These are phyloP conservation scores for Cryptomyrus ogoouensis DNA, from an alignment of 2,113 vertebrate species.

Conservation along the genomic window DNA sequence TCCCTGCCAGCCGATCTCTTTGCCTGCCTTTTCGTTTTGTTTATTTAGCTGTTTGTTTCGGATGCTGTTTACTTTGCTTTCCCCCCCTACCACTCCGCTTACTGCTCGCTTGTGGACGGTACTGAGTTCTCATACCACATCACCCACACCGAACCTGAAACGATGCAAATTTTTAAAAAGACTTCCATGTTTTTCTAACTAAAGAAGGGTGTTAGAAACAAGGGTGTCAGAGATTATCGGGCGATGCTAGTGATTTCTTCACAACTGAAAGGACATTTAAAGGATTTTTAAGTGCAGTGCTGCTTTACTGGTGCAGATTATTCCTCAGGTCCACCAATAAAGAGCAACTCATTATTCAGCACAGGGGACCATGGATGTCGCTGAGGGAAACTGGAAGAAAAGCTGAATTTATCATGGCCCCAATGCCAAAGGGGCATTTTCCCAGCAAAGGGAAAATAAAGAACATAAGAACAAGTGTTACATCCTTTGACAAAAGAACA, in stretches of 20 bases:
- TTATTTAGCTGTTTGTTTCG: neutral
- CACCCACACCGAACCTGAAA: neutral
- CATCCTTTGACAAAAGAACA: neutral
- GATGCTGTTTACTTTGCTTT: neutral
- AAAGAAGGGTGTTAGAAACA: neutral
- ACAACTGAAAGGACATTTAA: neutral
- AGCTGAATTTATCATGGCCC: constrained; percentile 19
- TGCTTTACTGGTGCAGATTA: neutral
- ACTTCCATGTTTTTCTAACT: neutral
- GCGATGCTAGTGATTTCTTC: neutral
- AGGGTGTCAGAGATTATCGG: neutral
- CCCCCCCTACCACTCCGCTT: too few species aligned
- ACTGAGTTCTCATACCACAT: neutral
- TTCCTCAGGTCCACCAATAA: neutral
- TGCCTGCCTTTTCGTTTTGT: neutral
- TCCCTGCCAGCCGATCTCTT: neutral
- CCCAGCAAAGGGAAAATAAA: constrained; percentile 7
- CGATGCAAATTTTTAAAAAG: neutral
- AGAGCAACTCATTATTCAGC: constrained; percentile 12
- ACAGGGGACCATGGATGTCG: constrained; percentile 9
- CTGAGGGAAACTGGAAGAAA: constrained; percentile 16
- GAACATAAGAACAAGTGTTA: constrained; percentile 14
- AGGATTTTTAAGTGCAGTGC: neutral
- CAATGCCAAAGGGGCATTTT: constrained; percentile 16
- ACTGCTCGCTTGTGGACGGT: neutral